Conservation (phyloP, 2,888 invertebrate genomes). For the Cerastoderma edule region DNA sequence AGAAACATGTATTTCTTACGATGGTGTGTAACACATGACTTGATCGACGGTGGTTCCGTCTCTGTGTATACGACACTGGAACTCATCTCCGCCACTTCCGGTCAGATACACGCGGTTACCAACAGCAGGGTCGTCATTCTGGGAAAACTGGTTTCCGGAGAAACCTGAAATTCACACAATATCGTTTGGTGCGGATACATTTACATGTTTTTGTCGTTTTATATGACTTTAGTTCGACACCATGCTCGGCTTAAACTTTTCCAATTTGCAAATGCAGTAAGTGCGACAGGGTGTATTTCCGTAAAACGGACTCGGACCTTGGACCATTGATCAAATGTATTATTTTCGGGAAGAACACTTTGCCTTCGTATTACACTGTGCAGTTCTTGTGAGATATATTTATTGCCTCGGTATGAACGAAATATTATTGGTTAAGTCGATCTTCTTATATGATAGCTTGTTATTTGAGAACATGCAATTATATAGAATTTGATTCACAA, state of each 20-base stretch:
- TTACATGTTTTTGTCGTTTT: not conserved
- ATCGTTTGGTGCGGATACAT: not conserved
- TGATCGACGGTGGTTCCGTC: conserved; percentile 70
- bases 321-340: not conserved
- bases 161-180: conserved; percentile 28
- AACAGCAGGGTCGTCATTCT: conserved; percentile 40
- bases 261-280: not conserved
- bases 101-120: conserved; percentile 46
- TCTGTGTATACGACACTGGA: conserved; percentile 68
- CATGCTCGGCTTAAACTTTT: not conserved
- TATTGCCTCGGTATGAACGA: too few relatives aligned
- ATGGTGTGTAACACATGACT: conserved; percentile 71
- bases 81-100: conserved; percentile 24
- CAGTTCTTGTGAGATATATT: too few relatives aligned
- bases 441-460: too few relatives aligned
- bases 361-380: too few relatives aligned
- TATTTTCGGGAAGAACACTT: not conserved
- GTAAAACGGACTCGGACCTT: not conserved
- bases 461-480: too few relatives aligned
- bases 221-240: not conserved
- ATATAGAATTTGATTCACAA: too few relatives aligned
- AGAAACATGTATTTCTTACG: too few relatives aligned
- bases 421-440: too few relatives aligned
- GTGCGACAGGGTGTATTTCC: not conserved
- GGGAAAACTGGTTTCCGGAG: conserved; percentile 42